Evolutionary conservation across 2,113 vertebrate species (phyloP), one percentile per base, ranked within the genome.

Genomic region (Daubentonia madagascariensis): DNA sequence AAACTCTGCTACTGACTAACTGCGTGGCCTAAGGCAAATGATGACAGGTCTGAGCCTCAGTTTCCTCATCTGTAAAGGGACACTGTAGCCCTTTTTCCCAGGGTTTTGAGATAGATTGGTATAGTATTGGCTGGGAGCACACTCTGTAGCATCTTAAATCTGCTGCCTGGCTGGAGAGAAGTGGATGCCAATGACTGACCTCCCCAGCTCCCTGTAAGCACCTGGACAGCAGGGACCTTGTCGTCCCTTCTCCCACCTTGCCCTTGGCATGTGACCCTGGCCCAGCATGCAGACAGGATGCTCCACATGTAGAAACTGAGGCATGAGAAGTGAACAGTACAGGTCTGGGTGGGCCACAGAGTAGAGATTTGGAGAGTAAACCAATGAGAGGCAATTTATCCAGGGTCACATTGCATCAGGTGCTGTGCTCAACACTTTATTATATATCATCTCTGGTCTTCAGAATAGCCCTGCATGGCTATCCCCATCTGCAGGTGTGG

Each of bases 1-100:
- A 23, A 91, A 83, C 35, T 91, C 78, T 79, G 10, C n/a, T 63
- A 11, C 87, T 50, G 40, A 78, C 45, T 50, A 40, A 23, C 4
- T 50, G 50, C 59, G 67, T 67, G 32, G 6, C 63, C 25, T 45
- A 72, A 96, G 45, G 45, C 20, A 52, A 50, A 50, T 23, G 37
- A 25, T 11, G 20, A 16, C 11, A 30, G 73, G 1, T 14, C 50
- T 13, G 4, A 25, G 25, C 17, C 25, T 93, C 52, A 9, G 45
- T 95, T 68, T 97, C 18, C 43, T 54, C 57, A 45, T 50, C 57
- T 76, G 37, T 67, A 48, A 72, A 61, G 70, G 28, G 61, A 18
- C 61, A 40, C 0, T 1, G 28, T 2, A 63, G 32, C 28, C 25
- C 57, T 48, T 95, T 81, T 10, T 54, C 61, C 37, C 23, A 17